These are phyloP conservation scores for Eulemur mongoz DNA, from an alignment of 2,797 vertebrate species.

Conservation along the genomic window DNA sequence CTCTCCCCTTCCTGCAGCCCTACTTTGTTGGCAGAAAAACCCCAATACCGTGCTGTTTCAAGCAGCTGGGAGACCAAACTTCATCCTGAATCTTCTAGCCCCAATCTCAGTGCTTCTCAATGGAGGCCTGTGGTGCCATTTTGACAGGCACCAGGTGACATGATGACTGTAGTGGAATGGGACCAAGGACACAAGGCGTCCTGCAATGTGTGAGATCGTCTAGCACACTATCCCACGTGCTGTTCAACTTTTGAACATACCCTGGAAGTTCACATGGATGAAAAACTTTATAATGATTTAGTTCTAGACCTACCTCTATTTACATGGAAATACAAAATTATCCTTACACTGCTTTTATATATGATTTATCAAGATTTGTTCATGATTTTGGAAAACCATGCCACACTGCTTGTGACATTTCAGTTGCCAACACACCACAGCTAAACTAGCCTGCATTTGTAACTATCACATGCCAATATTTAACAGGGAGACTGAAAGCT, in stretches of 20 bases:
- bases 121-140: background rate
- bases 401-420: background rate
- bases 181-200: rapidly evolving
- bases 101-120: background rate
- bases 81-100: background rate
- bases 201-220: background rate
- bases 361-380: background rate
- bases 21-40: background rate
- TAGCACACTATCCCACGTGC: background rate
- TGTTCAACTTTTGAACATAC: background rate
- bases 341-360: background rate
- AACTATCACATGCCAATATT: background rate
- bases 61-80: background rate
- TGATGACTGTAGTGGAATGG: rapidly evolving
- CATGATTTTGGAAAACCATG: background rate
- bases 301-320: background rate
- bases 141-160: background rate
- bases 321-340: background rate
- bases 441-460: background rate
- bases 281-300: background rate
- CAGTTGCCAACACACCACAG: background rate
- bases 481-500: background rate
- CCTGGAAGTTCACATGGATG: background rate
- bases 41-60: background rate
- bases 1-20: background rate